phyloP scores from a whole-genome alignment of 2,797 vertebrate genomes.

The Neosalanx taihuensis region DNA sequence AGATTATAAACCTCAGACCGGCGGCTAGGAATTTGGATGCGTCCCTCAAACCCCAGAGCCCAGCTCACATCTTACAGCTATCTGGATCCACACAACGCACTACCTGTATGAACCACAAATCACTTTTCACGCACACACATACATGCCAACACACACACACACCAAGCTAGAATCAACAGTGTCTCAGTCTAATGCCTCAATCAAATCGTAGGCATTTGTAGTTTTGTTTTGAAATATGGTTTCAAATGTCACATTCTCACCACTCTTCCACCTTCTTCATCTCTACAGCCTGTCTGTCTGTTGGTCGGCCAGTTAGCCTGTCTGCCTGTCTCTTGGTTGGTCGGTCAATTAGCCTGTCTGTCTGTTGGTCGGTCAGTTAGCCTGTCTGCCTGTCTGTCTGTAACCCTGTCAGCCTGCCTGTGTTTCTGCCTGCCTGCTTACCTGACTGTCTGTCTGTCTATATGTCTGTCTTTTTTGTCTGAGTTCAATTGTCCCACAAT shows the following conservation, averaged over 20 bases:
- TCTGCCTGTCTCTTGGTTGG: too few species aligned
- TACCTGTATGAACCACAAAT: neutral
- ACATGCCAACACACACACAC: slow-evolving; percentile 9
- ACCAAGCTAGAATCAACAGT: neutral
- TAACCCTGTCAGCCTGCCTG: neutral
- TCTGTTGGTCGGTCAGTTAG: too few species aligned
- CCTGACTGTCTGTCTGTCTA: neutral
- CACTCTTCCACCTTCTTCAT: too few species aligned
- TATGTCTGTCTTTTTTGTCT: neutral
- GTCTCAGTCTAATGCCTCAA: neutral
- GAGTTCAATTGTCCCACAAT: neutral
- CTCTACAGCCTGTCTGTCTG: too few species aligned
- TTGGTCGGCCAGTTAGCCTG: too few species aligned
- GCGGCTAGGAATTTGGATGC: slow-evolving; percentile 58
- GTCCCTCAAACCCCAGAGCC: slow-evolving; percentile 52
- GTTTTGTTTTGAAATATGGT: too few species aligned
- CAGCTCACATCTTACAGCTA: slow-evolving; percentile 25
- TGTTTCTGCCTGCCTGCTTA: neutral
- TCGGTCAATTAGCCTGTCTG: too few species aligned
- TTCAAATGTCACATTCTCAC: too few species aligned
- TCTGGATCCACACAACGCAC: neutral
- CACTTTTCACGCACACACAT: slow-evolving; percentile 4
- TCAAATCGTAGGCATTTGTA: too few species aligned
- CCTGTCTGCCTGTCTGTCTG: neutral
- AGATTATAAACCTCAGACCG: slow-evolving; percentile 73